These are phyloP conservation scores for Pachypsylla venusta DNA, from an alignment of 1,140 invertebrate genomes.

Conservation along the genomic window DNA sequence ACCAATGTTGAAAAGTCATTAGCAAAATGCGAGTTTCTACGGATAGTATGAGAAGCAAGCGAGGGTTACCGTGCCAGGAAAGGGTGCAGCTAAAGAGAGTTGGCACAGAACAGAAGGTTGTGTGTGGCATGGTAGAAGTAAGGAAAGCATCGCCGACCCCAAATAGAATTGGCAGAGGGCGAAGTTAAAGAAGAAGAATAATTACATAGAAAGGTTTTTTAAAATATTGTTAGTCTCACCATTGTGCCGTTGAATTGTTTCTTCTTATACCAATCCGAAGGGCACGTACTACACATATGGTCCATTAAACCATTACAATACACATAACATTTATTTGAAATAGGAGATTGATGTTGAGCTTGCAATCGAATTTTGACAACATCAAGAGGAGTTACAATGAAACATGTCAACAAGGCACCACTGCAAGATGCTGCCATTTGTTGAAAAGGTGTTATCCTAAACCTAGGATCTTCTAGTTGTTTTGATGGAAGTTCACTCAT, in stretches of 20 bases:
- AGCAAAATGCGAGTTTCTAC: too few relatives aligned
- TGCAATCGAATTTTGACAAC: constrained; percentile 96
- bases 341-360: constrained; percentile 69
- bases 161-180: too few relatives aligned
- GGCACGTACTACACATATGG: constrained; percentile 55
- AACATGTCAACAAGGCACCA: constrained; percentile 74
- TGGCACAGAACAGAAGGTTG: too few relatives aligned
- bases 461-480: constrained; percentile 44
- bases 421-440: constrained; percentile 80
- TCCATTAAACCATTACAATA: constrained; percentile 99
- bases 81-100: too few relatives aligned
- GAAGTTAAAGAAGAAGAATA: too few relatives aligned
- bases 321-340: constrained; percentile 81
- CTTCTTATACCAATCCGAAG: constrained; percentile 45
- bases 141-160: too few relatives aligned
- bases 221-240: too few relatives aligned
- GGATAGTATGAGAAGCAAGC: too few relatives aligned
- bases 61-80: too few relatives aligned
- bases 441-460: constrained; percentile 65
- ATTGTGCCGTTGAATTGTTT: constrained; percentile 23
- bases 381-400: constrained; percentile 92
- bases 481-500: neutral
- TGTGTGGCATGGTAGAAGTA: too few relatives aligned
- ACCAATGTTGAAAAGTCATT: too few relatives aligned
- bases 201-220: too few relatives aligned